phyloP scores from a whole-genome alignment of 2,888 invertebrate genomes.

The Crepidodera aurea region DNA sequence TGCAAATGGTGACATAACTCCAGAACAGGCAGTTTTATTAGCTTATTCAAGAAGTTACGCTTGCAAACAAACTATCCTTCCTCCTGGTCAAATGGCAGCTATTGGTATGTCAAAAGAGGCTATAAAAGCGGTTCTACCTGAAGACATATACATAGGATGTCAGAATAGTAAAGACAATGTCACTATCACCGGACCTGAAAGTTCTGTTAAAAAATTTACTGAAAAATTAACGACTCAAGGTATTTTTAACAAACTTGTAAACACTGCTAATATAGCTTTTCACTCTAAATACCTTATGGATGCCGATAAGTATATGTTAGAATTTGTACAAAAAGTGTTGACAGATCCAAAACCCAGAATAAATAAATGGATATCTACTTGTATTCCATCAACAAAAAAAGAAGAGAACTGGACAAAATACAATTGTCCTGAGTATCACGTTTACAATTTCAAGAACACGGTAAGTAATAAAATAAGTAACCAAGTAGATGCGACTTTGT shows the following conservation, averaged over 20 bases:
- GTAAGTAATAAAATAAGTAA: no score
- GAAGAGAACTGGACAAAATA: constrained; percentile 67
- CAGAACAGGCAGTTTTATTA: constrained; percentile 67
- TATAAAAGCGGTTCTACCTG: constrained; percentile 68
- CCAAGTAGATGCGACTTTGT: no score
- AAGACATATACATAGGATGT: constrained; percentile 84
- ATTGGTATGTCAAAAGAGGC: constrained; percentile 65
- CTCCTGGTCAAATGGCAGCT: constrained; percentile 65
- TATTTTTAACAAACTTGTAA: constrained; percentile 80
- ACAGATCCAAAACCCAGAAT: constrained; percentile 73
- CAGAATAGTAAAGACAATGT: constrained; percentile 87
- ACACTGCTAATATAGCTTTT: constrained; percentile 83
- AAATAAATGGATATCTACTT: constrained; percentile 84
- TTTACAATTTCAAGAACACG: constrained; percentile 80
- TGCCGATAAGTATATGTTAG: constrained; percentile 67
- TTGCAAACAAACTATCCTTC: constrained; percentile 52
- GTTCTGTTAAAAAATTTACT: constrained; percentile 72
- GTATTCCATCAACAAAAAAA: constrained; percentile 69
- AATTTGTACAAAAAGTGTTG: constrained; percentile 71
- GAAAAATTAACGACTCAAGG: constrained; percentile 70
- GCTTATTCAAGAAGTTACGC: constrained; percentile 68
- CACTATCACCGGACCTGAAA: constrained; percentile 86
- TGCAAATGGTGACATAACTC: constrained; percentile 69
- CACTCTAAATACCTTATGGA: constrained; percentile 80
- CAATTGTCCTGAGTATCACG: constrained; percentile 86